Evolutionary conservation across 1,140 invertebrate species (phyloP), one percentile per base, ranked within the genome.

Genomic region (Archivesica marissinica): DNA sequence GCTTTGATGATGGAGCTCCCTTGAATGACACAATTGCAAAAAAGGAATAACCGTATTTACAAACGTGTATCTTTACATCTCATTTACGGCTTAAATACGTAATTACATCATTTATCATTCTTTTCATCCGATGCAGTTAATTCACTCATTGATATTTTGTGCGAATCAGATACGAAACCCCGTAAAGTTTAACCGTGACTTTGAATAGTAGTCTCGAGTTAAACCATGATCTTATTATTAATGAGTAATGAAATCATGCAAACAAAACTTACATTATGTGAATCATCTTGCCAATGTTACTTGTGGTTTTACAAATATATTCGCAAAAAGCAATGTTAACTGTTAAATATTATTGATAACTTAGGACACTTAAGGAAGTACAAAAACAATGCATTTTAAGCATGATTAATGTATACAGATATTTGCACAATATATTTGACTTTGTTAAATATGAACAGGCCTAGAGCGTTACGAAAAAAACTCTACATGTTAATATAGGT

Each of bases 11-110:
- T 72, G 2, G 41, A 72, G 38, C 4, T 23, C 20, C 44, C 35
- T 28, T 72, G 44, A 72, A 72, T 72, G 68, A 76, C 35, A 76
- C 47, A 54, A 76, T 56, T 76, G 25, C 33, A 41, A 41, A 52
- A 39, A 59, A 52, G 33, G 38, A 23, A 38, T 56, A 76, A 59
- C 1, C 33, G 30, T 76, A 76, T 76, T 52, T 52, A 38, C 47
- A 9, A 39, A 56, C 50, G 30, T 35, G 54, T 56, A 59, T 38
- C 50, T 59, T n/a, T 30, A 59, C 74, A 76, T 56, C 74, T 76
- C 38, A 56, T 56, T 76, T 76, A 76, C 13, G 47, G 74, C 50
- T 72, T 72, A 50, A 47, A 30, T 44, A 72, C 11, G 20, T 72
- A 72, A 72, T 72, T 72, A 33, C 39, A 25, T 33, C 41, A 72